Evolutionary conservation across 2,113 vertebrate species (phyloP), one percentile per base, ranked within the genome.

Genomic region (Petrocephalus microphthalmus): DNA sequence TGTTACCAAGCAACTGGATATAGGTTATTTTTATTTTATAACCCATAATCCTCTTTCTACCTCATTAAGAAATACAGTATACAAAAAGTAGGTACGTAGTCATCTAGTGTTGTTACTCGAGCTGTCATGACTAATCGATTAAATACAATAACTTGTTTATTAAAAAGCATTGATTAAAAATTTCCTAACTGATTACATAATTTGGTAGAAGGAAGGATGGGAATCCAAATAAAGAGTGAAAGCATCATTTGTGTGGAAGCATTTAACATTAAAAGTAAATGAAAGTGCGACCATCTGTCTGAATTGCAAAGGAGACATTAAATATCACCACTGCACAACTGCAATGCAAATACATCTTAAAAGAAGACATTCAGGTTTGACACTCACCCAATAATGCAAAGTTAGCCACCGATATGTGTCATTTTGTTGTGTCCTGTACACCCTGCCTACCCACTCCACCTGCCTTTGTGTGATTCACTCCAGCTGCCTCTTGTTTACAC

Each of bases 1-100:
- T 13, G 71, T 78, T 78, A 78, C 71, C 33, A 78, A 78, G 71
- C 71, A 78, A 78, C 71, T 78, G 71, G 71, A 78, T 78, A n/a
- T 42, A 42, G 2, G 13, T 53, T 42, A 37, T 78, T 78, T n/a
- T 78, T 78, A 37, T 17, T 37, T 78, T 37, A 33, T 42, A 78
- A 78, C 71, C 71, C 33, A 17, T 78, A 78, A 78, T 42, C 71
- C 71, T 29, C 15, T 74, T 37, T 74, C 29, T 78, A 4, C 6
- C 33, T 19, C 29, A 19, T 37, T 37, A 74, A 74, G 25, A 29
- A 71, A 29, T 29, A 71, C 67, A 74, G 2, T 4, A 74, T 17
- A 78, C 71, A 78, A 78, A 42, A 78, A 37, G 52, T 5, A 53
- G 17, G 15, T 17, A 33, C 15, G 33, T 42, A 42, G 33, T 42